phyloP scores from a whole-genome alignment of 2,888 invertebrate genomes.

The Ommatoiulus sabulosus region DNA sequence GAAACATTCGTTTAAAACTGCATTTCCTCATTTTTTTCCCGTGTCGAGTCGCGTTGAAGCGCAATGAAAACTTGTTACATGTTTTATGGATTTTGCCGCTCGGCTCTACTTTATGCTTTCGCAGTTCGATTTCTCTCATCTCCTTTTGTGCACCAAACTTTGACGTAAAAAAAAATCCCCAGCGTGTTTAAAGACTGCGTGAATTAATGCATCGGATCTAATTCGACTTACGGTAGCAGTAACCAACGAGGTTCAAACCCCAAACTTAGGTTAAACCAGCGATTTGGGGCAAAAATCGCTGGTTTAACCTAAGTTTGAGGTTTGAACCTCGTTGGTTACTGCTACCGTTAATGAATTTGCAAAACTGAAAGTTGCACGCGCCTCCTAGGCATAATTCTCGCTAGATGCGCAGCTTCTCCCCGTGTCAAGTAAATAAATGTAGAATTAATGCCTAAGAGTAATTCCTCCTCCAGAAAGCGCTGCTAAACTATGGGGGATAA shows the following conservation, averaged over 20 bases:
- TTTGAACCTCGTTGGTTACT: too few relatives aligned
- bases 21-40: conserved; percentile 45
- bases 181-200: background rate
- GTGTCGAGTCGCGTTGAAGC: conserved; percentile 1
- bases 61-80: conserved; percentile 47
- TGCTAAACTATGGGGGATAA: conserved; percentile 38
- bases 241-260: too few relatives aligned
- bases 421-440: conserved; percentile 41
- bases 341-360: conserved; percentile 45
- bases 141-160: background rate
- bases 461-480: background rate
- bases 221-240: too few relatives aligned
- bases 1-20: conserved; percentile 45
- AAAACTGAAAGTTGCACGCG: conserved; percentile 30
- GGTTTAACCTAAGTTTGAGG: too few relatives aligned
- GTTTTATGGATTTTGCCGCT: conserved; percentile 40
- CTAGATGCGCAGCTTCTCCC: background rate
- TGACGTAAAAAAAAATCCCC: background rate
- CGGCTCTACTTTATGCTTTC: background rate
- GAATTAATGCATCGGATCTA: conserved; percentile 11
- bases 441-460: conserved; percentile 35
- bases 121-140: background rate
- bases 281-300: too few relatives aligned
- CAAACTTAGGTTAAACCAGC: too few relatives aligned
- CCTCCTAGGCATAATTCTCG: conserved; percentile 38